A percentile compares a stretch with the other conserved stretches of the same genome.
Evolutionary conservation across 2,888 invertebrate species (phyloP).

Genomic region (Conus canariensis): DNA sequence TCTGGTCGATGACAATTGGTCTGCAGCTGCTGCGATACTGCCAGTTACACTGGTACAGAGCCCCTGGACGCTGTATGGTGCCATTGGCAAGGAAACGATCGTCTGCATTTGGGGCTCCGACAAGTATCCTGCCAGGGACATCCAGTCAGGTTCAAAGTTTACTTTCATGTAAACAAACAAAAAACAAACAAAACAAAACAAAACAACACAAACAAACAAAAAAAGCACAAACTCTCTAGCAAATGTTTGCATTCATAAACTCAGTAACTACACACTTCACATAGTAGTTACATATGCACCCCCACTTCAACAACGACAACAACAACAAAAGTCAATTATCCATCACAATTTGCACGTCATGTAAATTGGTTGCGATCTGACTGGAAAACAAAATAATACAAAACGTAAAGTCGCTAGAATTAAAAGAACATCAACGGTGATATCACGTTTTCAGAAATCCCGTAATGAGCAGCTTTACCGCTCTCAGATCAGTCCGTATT

Average conservation of each 20-base stretch:
- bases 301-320: too few relatives aligned
- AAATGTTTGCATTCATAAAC: not conserved
- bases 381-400: too few relatives aligned
- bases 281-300: too few relatives aligned
- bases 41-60: constrained; percentile 60
- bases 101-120: constrained; percentile 64
- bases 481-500: not conserved
- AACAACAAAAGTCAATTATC: too few relatives aligned
- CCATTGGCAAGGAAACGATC: constrained; percentile 50
- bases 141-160: not conserved
- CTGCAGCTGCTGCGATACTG: constrained; percentile 47
- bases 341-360: too few relatives aligned
- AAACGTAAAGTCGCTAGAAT: too few relatives aligned
- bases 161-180: not conserved
- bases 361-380: too few relatives aligned
- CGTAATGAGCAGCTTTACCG: too few relatives aligned
- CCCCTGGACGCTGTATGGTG: constrained; percentile 57
- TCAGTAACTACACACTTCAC: not conserved
- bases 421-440: too few relatives aligned
- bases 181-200: not conserved
- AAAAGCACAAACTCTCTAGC: not conserved
- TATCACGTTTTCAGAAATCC: too few relatives aligned
- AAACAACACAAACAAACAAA: not conserved
- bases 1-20: constrained; percentile 47
- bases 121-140: constrained; percentile 56